Evolutionary conservation across 2,888 invertebrate genomes (phyloP).

Genomic region (Hecatera dysodea): DNA sequence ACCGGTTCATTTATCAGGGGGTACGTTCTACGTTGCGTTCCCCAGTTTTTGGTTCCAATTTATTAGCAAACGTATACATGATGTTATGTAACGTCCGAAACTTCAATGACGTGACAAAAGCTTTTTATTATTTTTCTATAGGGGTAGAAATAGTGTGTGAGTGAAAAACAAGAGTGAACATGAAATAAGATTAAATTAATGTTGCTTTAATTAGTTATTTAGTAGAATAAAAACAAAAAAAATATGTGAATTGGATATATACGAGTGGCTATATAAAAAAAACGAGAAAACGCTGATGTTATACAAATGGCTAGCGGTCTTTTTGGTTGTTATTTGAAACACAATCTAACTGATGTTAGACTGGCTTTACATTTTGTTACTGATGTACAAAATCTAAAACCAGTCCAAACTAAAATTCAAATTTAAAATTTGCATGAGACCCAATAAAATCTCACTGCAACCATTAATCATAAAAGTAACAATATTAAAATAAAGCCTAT

Average conservation of each 20-base stretch:
- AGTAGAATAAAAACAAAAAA: background rate
- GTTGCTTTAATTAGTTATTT: background rate
- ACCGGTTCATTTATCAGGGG: slow-evolving; percentile 52
- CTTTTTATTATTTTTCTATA: slow-evolving; percentile 26
- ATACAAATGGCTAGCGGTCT: too few relatives aligned
- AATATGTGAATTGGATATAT: background rate
- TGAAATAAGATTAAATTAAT: background rate
- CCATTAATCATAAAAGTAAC: background rate
- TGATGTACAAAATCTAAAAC: background rate
- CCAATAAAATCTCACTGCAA: background rate
- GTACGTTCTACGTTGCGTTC: slow-evolving; percentile 36
- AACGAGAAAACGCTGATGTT: too few relatives aligned
- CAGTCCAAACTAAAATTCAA: background rate
- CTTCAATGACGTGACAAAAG: background rate
- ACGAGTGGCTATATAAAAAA: too few relatives aligned
- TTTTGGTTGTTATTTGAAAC: too few relatives aligned
- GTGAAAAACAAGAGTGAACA: background rate
- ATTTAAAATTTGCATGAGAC: background rate
- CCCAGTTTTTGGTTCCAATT: slow-evolving; percentile 45
- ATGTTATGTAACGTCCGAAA: slow-evolving; percentile 4
- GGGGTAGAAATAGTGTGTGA: background rate
- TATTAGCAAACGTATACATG: slow-evolving; percentile 22
- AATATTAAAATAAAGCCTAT: slow-evolving; percentile 12
- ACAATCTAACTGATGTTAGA: too few relatives aligned
- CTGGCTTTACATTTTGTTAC: too few relatives aligned